phyloP scores from a whole-genome alignment of 2,888 invertebrate genomes.

The Torymus auratus region DNA sequence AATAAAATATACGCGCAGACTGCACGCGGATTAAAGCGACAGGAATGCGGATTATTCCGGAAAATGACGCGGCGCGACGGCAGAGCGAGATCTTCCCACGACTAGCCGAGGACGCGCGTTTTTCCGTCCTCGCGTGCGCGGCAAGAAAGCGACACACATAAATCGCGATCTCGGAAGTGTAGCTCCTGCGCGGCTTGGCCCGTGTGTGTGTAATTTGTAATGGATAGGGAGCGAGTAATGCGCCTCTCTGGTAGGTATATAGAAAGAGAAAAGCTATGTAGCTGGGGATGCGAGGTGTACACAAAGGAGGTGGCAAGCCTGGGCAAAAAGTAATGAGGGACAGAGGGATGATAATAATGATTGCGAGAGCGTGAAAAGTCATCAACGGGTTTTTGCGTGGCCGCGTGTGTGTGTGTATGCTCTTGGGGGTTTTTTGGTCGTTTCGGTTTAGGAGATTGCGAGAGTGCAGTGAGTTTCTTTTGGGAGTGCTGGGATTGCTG shows the following conservation, averaged over 20 bases:
- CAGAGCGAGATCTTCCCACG: constrained; percentile 30
- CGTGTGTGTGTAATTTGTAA: constrained; percentile 37
- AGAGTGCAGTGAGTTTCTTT: no score
- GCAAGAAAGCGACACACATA: constrained; percentile 40
- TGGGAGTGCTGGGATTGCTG: no score
- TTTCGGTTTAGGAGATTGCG: no score
- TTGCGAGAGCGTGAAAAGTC: no score
- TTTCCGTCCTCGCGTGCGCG: constrained; percentile 7
- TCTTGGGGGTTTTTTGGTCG: no score
- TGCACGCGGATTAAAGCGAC: not conserved
- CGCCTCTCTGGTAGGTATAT: not conserved
- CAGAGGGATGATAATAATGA: no score
- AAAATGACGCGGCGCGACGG: constrained; percentile 4
- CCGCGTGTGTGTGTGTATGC: no score
- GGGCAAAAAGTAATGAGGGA: no score
- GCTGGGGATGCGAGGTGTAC: not conserved
- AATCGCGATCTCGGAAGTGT: constrained; percentile 48
- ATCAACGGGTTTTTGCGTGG: no score
- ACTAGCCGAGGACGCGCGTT: constrained; percentile 2
- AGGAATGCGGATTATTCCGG: constrained; percentile 31
- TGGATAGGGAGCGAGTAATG: constrained; percentile 7
- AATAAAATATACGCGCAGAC: not conserved
- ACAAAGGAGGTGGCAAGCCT: no score
- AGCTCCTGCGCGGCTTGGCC: not conserved
- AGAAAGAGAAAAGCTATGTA: constrained; percentile 7